Percentiles rank a stretch among this genome's conserved stretches.
Evolutionary conservation across 2,888 invertebrate species (phyloP).

Genomic region (Hyposoter didymator): DNA sequence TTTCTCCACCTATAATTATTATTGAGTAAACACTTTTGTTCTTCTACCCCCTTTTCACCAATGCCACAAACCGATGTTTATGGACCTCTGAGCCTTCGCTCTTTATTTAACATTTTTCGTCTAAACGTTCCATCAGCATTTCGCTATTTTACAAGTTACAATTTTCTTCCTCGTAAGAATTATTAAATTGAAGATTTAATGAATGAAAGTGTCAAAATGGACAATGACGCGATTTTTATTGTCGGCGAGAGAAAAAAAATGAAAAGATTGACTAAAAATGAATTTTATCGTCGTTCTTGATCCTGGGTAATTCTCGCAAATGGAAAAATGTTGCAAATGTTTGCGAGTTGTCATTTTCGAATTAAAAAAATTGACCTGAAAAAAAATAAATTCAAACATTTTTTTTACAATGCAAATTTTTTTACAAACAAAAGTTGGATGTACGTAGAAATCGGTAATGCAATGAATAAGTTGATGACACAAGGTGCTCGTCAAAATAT

Average conservation of each 20-base stretch:
- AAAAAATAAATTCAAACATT: not conserved
- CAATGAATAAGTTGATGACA: constrained; percentile 1
- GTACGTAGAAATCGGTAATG: not conserved
- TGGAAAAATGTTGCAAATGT: too few species aligned
- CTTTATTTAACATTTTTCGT: not conserved
- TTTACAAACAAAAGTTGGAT: not conserved
- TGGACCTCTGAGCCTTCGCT: not conserved
- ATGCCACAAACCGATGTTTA: not conserved
- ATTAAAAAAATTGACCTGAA: not conserved
- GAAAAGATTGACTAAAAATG: too few species aligned
- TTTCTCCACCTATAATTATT: not conserved
- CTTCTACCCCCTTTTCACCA: not conserved
- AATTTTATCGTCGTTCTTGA: too few species aligned
- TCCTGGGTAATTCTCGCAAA: too few species aligned
- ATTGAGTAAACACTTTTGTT: constrained; percentile 2
- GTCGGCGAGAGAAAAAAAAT: too few species aligned
- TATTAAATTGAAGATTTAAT: too few species aligned
- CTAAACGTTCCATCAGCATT: too few species aligned
- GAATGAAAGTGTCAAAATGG: too few species aligned
- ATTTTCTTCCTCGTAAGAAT: too few species aligned
- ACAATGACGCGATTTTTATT: too few species aligned
- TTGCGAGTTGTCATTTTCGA: too few species aligned
- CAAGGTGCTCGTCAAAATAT: constrained; percentile 19
- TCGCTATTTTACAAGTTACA: too few species aligned
- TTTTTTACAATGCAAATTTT: not conserved